A percentile compares a stretch with the other conserved stretches of the same genome.
Conservation (phyloP, 2,113 vertebrate species). For the human (Homo sapiens) region DNA sequence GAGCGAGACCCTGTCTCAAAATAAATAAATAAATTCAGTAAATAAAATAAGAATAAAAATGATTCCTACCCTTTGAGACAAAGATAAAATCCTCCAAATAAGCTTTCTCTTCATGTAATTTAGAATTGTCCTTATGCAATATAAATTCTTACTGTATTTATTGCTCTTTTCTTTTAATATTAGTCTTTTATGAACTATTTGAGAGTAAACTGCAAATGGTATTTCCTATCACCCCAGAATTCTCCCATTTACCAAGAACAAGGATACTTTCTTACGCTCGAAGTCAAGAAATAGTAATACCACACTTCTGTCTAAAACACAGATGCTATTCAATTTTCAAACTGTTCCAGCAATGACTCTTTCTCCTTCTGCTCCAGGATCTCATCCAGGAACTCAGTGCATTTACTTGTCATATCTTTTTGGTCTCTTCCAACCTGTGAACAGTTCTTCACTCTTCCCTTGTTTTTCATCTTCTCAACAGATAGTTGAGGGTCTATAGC, state of each 20-base stretch:
- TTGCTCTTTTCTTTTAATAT: background rate
- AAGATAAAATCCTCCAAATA: background rate
- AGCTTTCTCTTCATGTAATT: background rate
- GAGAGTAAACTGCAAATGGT: background rate
- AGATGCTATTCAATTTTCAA: background rate
- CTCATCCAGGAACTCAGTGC: background rate
- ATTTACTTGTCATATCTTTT: background rate
- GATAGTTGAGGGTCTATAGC: background rate
- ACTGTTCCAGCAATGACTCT: background rate
- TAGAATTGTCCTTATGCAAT: background rate
- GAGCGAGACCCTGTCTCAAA: too few relatives aligned
- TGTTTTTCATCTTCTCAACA: background rate
- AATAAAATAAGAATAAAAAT: background rate
- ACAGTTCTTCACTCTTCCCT: background rate
- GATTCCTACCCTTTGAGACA: background rate
- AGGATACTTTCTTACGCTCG: background rate
- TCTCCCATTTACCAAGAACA: conserved; percentile 1
- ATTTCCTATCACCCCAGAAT: background rate
- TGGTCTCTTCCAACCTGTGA: background rate
- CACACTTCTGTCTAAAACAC: background rate
- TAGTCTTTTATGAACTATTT: background rate
- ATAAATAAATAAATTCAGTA: too few relatives aligned
- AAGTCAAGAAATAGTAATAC: background rate
- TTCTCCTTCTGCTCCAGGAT: background rate
- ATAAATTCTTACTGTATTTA: background rate